Evolutionary conservation across 2,888 invertebrate genomes (phyloP).

Genomic region (Agrochola lychnidis): DNA sequence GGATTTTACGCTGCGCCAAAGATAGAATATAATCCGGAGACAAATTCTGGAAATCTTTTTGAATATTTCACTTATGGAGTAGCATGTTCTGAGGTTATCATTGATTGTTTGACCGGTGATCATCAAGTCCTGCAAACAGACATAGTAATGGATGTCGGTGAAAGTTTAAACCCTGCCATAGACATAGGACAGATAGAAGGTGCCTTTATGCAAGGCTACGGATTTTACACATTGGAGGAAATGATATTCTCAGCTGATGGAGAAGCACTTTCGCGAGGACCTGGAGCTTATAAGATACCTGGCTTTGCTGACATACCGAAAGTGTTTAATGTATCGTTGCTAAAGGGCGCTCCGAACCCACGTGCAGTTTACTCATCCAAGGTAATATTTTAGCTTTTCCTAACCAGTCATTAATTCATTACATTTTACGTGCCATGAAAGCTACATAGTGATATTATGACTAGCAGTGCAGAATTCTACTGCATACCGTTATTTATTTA

Average conservation of each 20-base stretch:
- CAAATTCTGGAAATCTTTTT: conserved; percentile 92
- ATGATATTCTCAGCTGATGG: conserved; percentile 94
- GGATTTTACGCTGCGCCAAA: conserved; percentile 94
- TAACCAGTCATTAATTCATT: not conserved
- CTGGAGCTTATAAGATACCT: conserved; percentile 96
- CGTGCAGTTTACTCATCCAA: conserved; percentile 97
- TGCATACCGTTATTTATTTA: too few species aligned
- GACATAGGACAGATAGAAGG: conserved; percentile 98
- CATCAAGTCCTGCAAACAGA: conserved; percentile 95
- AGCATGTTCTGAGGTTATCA: conserved; percentile 95
- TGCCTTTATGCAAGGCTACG: conserved; percentile 96
- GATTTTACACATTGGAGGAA: conserved; percentile 95
- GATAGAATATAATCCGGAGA: conserved; percentile 91
- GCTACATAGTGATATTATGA: not conserved
- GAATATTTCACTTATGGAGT: conserved; percentile 95
- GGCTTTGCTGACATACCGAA: conserved; percentile 95
- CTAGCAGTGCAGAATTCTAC: not conserved
- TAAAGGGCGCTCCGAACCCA: conserved; percentile 95
- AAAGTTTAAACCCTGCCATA: conserved; percentile 97
- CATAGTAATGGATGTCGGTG: conserved; percentile 97
- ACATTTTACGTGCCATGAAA: not conserved
- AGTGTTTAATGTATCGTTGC: conserved; percentile 95
- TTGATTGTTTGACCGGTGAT: conserved; percentile 96
- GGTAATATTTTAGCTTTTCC: conserved; percentile 82
- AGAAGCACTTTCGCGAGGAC: conserved; percentile 93